Evolutionary conservation across 1,140 invertebrate species (phyloP).

Genomic region (Conus betulinus): DNA sequence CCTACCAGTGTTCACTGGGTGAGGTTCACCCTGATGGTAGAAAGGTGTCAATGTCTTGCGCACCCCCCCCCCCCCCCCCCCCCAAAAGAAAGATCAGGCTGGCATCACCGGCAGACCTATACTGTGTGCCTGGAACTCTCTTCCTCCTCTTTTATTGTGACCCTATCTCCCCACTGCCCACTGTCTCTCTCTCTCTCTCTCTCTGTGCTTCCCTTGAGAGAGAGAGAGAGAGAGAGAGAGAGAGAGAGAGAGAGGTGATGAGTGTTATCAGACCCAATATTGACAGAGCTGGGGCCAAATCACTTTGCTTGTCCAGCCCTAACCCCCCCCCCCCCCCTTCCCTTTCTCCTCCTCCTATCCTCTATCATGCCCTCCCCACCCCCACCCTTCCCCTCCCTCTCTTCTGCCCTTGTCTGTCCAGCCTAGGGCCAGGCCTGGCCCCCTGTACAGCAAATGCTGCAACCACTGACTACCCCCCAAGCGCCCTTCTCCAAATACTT

Average conservation of each 20-base stretch:
- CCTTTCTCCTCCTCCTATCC: too few relatives aligned
- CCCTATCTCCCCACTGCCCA: background rate
- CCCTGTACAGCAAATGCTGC: background rate
- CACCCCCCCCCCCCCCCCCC: too few relatives aligned
- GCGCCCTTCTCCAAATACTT: too few relatives aligned
- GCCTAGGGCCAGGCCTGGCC: background rate
- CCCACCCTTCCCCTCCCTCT: background rate
- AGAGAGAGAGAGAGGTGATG: too few relatives aligned
- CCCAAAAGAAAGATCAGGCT: background rate
- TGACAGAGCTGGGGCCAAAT: constrained; percentile 20
- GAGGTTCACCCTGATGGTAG: too few relatives aligned
- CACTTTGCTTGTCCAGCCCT: background rate
- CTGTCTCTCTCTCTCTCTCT: background rate
- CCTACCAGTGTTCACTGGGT: too few relatives aligned
- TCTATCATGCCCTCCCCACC: background rate
- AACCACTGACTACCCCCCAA: too few relatives aligned
- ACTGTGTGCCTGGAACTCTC: background rate
- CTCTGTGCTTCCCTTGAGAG: background rate
- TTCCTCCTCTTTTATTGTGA: background rate
- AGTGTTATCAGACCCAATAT: constrained; percentile 32
- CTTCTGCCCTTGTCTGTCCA: background rate
- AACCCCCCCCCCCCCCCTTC: background rate
- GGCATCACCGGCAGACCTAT: too few relatives aligned
- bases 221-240: background rate
- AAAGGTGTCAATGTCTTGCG: too few relatives aligned